Conservation (phyloP, 2,888 invertebrate genomes). For the Busseola fusca region DNA sequence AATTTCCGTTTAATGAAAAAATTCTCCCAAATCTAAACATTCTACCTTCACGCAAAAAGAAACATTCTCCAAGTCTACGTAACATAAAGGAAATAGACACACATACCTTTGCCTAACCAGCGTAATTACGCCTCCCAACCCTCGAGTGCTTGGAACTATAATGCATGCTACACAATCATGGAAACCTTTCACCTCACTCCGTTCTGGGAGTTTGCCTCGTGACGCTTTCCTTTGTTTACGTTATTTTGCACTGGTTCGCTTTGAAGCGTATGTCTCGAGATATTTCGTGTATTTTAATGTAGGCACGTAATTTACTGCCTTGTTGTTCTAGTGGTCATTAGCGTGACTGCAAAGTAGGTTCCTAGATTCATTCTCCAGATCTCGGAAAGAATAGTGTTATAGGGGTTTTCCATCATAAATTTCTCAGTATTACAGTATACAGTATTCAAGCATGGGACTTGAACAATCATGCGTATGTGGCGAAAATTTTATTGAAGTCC, state of each 20-base stretch:
- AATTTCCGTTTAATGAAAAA: conserved; percentile 20
- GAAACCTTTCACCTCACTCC: conserved; percentile 77
- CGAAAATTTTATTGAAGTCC: no score
- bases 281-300: not conserved
- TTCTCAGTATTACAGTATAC: not conserved
- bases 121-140: conserved; percentile 47
- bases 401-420: not conserved
- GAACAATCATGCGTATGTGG: not conserved
- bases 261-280: conserved; percentile 13
- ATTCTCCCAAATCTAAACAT: not conserved
- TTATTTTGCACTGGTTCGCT: conserved; percentile 48
- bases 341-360: not conserved
- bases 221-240: conserved; percentile 73
- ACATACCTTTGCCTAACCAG: conserved; percentile 24
- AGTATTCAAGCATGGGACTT: not conserved
- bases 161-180: conserved; percentile 72
- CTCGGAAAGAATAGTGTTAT: not conserved
- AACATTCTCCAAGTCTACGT: not conserved
- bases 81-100: conserved; percentile 32
- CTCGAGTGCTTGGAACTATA: conserved; percentile 62
- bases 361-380: not conserved
- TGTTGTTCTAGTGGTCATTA: not conserved
- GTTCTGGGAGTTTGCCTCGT: conserved; percentile 73
- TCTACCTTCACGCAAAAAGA: not conserved
- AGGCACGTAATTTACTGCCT: not conserved